Percentiles rank a stretch among this genome's conserved stretches.
Conservation (phyloP, 2,797 vertebrate genomes). For the Enteromius trimaculatus region DNA sequence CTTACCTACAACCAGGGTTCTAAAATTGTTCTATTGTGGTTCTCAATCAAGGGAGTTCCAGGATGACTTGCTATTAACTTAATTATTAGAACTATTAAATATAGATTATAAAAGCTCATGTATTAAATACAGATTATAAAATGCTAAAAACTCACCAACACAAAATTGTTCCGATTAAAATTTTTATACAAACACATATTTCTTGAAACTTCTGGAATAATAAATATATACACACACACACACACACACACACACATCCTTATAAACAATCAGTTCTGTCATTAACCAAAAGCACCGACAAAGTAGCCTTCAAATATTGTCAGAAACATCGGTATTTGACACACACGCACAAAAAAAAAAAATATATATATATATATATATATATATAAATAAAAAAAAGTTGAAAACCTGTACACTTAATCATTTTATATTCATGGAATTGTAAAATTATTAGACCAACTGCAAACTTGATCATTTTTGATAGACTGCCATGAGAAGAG, state of each 20-base stretch:
- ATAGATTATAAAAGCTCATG: no score
- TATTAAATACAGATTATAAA: neutral
- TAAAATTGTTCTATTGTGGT: neutral
- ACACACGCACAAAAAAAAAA: no score
- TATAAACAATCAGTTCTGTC: neutral
- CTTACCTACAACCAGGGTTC: neutral
- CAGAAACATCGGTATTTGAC: neutral
- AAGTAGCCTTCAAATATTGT: neutral
- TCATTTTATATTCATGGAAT: neutral
- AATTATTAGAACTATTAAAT: neutral
- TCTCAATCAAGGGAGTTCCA: neutral
- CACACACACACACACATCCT: accelerated
- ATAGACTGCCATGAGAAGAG: neutral
- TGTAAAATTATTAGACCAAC: neutral
- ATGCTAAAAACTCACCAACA: neutral
- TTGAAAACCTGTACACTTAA: neutral
- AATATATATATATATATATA: no score
- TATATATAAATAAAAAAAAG: no score
- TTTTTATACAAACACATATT: neutral
- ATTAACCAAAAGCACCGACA: neutral
- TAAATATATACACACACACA: neutral
- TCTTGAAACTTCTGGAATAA: neutral
- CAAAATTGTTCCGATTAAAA: neutral
- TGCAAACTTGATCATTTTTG: neutral
- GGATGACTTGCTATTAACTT: neutral